A percentile compares a stretch with the other conserved stretches of the same genome.
Conservation (phyloP, 2,888 invertebrate species). For the Monoplex corrugatus region DNA sequence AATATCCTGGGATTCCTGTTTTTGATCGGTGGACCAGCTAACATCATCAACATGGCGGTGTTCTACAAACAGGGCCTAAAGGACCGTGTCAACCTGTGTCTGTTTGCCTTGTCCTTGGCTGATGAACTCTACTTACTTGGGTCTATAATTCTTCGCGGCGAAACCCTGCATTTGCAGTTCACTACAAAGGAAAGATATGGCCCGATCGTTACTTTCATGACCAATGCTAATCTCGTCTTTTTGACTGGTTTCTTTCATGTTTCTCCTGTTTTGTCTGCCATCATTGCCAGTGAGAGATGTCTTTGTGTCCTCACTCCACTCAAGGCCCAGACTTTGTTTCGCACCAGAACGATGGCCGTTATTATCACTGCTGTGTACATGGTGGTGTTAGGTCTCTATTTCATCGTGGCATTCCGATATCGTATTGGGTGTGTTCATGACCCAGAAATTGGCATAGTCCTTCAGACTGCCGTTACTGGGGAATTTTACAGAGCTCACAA, state of each 20-base stretch:
- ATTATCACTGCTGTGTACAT: no score
- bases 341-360: no score
- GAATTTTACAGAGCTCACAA: no score
- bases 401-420: no score
- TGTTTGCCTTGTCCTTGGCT: conserved; percentile 1
- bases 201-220: not conserved
- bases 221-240: not conserved
- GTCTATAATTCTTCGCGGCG: not conserved
- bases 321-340: no score
- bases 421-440: no score
- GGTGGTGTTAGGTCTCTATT: no score
- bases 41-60: conserved; percentile 33
- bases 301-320: no score
- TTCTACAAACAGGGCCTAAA: not conserved
- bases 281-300: no score
- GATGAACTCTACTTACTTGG: not conserved
- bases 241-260: conserved; percentile 2
- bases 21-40: not conserved
- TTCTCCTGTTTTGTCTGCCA: no score
- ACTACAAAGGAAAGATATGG: not conserved
- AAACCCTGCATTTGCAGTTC: not conserved
- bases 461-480: no score
- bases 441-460: no score
- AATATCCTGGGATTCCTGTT: not conserved
- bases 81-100: conserved; percentile 21